Evolutionary conservation across 2,113 vertebrate genomes (phyloP).

Genomic region (Amia ocellicauda): DNA sequence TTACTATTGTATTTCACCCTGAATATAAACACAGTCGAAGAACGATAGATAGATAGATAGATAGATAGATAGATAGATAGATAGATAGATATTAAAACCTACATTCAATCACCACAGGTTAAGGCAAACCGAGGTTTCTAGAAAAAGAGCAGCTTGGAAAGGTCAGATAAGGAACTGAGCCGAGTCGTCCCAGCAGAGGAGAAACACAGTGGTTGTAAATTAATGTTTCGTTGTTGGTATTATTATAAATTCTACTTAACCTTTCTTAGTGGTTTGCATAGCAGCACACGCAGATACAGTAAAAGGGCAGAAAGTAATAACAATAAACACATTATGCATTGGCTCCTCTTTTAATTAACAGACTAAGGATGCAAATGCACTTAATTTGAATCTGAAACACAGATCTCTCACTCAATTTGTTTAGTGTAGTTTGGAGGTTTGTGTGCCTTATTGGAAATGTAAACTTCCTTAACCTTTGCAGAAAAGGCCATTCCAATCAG

Average conservation of each 20-base stretch:
- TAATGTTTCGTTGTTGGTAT: not conserved
- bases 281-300: not conserved
- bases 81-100: too few species aligned
- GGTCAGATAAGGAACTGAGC: conserved; percentile 5
- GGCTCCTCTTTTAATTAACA: not conserved
- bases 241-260: conserved; percentile 25
- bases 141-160: not conserved
- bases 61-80: too few species aligned
- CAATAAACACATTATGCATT: not conserved
- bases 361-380: not conserved
- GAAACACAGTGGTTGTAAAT: conserved; percentile 1
- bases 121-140: not conserved
- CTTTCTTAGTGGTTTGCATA: not conserved
- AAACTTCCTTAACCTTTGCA: too few species aligned
- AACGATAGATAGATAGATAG: too few species aligned
- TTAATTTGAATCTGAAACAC: not conserved
- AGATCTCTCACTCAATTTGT: not conserved
- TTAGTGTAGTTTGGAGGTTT: too few species aligned
- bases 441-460: too few species aligned
- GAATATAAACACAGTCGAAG: too few species aligned
- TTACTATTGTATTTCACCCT: too few species aligned
- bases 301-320: not conserved
- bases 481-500: too few species aligned
- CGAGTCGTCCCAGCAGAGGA: not conserved
- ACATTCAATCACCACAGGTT: not conserved